phyloP scores from a whole-genome alignment of 2,797 vertebrate genomes.

The Linurgus olivaceus region DNA sequence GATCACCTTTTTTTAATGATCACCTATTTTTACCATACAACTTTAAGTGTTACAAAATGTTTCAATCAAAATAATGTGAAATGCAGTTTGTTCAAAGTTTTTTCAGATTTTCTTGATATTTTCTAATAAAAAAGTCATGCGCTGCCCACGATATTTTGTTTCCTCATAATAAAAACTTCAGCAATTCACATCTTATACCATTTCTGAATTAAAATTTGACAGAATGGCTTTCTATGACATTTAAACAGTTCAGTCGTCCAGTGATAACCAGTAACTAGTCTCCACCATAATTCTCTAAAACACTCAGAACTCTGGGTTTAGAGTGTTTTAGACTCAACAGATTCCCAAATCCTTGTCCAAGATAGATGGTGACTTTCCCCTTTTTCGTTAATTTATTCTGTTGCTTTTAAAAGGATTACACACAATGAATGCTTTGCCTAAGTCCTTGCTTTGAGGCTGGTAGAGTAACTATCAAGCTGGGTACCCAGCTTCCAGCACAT shows the following conservation, averaged over 20 bases:
- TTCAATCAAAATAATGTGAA: background rate
- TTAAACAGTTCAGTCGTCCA: background rate
- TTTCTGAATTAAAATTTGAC: background rate
- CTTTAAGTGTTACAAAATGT: background rate
- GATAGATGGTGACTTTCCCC: background rate
- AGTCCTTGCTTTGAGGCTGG: background rate
- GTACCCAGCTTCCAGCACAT: background rate
- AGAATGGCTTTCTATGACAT: background rate
- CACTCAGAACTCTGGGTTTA: background rate
- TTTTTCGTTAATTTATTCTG: background rate
- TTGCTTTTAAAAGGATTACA: background rate
- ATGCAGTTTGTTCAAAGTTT: background rate
- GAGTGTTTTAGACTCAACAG: background rate
- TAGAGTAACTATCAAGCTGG: fast-evolving
- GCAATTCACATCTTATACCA: background rate
- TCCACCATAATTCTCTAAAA: background rate
- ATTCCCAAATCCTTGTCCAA: background rate
- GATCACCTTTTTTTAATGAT: background rate
- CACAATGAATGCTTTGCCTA: background rate
- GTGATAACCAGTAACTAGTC: background rate
- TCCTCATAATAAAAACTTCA: background rate
- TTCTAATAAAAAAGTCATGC: background rate
- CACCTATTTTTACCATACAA: background rate
- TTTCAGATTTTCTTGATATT: background rate
- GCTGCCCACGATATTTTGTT: background rate